These are phyloP conservation scores for Phaedon cochleariae DNA, from an alignment of 2,888 invertebrate genomes.

Conservation along the genomic window DNA sequence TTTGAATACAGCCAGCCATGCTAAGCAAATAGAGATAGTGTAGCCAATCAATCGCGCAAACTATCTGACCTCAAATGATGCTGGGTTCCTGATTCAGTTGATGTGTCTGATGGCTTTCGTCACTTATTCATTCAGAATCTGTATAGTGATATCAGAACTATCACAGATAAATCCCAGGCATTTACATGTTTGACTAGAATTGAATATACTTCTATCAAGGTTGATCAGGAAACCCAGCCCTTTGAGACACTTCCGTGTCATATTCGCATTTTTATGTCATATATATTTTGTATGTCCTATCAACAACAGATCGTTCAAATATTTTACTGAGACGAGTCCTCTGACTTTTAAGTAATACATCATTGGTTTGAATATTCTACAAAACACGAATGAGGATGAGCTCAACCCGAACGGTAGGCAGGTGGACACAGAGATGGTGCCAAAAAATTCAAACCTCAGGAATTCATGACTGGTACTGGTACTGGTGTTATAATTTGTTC, in stretches of 20 bases:
- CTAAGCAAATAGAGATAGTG: background rate
- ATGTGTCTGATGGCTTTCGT: background rate
- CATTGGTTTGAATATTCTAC: slow-evolving; percentile 24
- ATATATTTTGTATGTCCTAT: background rate
- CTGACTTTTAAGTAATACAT: slow-evolving; percentile 11
- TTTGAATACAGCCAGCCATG: background rate
- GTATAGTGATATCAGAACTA: background rate
- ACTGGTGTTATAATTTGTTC: no score
- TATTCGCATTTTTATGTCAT: slow-evolving; percentile 2
- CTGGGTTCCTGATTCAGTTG: background rate
- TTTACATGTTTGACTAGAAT: slow-evolving; percentile 7
- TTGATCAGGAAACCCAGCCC: slow-evolving; percentile 5
- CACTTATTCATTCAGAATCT: background rate
- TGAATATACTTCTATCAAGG: slow-evolving; percentile 11
- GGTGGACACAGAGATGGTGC: slow-evolving; percentile 10
- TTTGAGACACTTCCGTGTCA: background rate
- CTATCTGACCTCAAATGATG: background rate
- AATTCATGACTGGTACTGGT: no score
- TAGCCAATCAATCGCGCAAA: background rate
- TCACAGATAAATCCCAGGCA: slow-evolving; percentile 18
- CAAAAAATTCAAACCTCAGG: slow-evolving; percentile 3
- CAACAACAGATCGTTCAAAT: slow-evolving; percentile 24
- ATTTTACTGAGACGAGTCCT: slow-evolving; percentile 13
- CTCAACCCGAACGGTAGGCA: no score
- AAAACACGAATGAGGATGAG: slow-evolving; percentile 22